Base-by-base conservation (phyloP, 2,797 vertebrate species). In the Streptopelia turtur region DNA sequence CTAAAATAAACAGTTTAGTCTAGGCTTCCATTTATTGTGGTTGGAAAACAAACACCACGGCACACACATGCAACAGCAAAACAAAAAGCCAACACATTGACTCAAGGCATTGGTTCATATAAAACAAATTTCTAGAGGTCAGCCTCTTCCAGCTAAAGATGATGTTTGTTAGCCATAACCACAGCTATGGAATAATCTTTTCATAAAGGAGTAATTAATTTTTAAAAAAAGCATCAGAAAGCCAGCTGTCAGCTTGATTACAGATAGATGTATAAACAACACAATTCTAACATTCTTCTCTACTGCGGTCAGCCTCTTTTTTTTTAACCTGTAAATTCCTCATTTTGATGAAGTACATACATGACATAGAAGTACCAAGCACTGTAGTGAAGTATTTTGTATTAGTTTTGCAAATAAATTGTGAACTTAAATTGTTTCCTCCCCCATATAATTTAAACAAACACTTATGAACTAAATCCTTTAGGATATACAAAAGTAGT, bases 1-100 rank as follows among this genome's bases (percentile, higher is more conserved):
- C 83, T 84, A 71, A 86, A 90, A 88, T 39, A 90, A 96, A 96
- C 83, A 81, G 47, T 86, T 94, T 90, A 94, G 89, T 69, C 85
- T 88, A 81, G 37, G 65, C 57, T 80, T 75, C 61, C 43, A 65
- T 78, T 92, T 90, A 86, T 24, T 65, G 35, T 21, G 41, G 53
- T 33, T 47, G 90, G 49, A 68, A 94, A 89, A 85, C 72, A 83
- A 93, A n/a, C 27, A 72, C 8, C 50, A 68, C 13, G 13, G 16
- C 25, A 35, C 37, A 64, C 23, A 65, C 53, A 41, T 0, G 1
- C 3, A 2, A 33, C 25, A 85, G 27, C 52, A 66, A 65, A 87
- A 87, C 61, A 91, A 87, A 35, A 79, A 35, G 22, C 6, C 35
- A 69, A 47, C 27, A 43, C 28, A 47, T 8, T 16, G 9, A 80